Evolutionary conservation across 2,888 invertebrate genomes (phyloP).

Genomic region (Galerucella pusilla): DNA sequence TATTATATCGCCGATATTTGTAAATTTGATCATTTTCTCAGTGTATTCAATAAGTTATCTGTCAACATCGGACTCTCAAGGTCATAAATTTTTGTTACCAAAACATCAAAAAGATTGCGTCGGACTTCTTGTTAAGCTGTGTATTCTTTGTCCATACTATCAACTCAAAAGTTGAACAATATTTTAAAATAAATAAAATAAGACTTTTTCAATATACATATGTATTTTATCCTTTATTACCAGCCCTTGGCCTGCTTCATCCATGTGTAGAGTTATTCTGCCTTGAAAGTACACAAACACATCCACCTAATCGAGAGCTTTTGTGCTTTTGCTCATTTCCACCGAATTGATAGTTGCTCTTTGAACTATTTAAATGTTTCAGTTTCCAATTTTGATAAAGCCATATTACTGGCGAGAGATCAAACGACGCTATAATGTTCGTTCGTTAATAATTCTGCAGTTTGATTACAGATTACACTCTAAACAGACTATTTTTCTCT

Average conservation of each 20-base stretch:
- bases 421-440: constrained; percentile 25
- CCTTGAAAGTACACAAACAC: not conserved
- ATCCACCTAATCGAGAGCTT: constrained; percentile 12
- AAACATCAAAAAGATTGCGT: too few species aligned
- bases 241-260: not conserved
- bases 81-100: too few species aligned
- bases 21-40: too few species aligned
- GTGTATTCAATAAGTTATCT: too few species aligned
- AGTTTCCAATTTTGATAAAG: constrained; percentile 37
- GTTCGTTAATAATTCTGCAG: not conserved
- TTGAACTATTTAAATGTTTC: constrained; percentile 38
- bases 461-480: constrained; percentile 10
- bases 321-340: constrained; percentile 24
- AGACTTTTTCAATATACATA: too few species aligned
- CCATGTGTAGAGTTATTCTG: not conserved
- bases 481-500: not conserved
- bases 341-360: constrained; percentile 24
- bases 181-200: too few species aligned
- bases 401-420: constrained; percentile 12
- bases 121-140: too few species aligned
- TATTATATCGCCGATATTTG: too few species aligned
- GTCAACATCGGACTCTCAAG: too few species aligned
- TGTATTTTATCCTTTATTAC: not conserved
- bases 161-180: too few species aligned
- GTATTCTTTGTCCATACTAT: too few species aligned